Conservation (phyloP, 2,888 invertebrate genomes). For the Amiota minor region DNA sequence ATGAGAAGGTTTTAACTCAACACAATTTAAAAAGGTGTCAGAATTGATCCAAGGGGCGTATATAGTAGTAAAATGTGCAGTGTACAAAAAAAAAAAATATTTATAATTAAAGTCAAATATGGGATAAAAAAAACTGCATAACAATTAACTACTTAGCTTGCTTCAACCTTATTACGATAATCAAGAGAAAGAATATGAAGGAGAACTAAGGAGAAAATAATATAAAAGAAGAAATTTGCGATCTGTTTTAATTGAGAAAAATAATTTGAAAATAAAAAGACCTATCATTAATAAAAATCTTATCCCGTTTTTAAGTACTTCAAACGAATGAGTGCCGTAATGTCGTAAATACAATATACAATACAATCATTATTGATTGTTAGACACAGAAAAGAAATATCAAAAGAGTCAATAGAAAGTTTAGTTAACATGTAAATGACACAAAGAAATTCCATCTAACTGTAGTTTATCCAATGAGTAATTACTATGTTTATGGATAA, state of each 20-base stretch:
- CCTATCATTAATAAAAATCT: conserved; percentile 1
- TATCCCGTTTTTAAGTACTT: neutral
- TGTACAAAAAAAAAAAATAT: neutral
- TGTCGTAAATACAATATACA: too few relatives aligned
- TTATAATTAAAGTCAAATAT: conserved; percentile 17
- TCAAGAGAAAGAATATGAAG: neutral
- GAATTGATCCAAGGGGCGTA: neutral
- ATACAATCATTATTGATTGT: too few relatives aligned
- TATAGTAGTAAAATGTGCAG: neutral
- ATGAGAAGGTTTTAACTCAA: neutral
- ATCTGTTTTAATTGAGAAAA: neutral
- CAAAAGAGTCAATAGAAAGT: too few relatives aligned
- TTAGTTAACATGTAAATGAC: too few relatives aligned
- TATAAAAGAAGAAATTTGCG: neutral
- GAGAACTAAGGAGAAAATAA: neutral
- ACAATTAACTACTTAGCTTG: conserved; percentile 35
- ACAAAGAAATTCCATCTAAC: too few relatives aligned
- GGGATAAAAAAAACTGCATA: conserved; percentile 23
- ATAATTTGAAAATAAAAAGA: neutral
- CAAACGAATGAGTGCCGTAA: too few relatives aligned
- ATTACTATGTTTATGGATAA: too few relatives aligned
- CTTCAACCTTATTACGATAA: too few relatives aligned
- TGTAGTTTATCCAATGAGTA: too few relatives aligned
- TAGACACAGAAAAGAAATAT: too few relatives aligned
- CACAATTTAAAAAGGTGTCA: neutral